phyloP scores from a whole-genome alignment of 2,888 invertebrate species.

The Zygaena filipendulae region DNA sequence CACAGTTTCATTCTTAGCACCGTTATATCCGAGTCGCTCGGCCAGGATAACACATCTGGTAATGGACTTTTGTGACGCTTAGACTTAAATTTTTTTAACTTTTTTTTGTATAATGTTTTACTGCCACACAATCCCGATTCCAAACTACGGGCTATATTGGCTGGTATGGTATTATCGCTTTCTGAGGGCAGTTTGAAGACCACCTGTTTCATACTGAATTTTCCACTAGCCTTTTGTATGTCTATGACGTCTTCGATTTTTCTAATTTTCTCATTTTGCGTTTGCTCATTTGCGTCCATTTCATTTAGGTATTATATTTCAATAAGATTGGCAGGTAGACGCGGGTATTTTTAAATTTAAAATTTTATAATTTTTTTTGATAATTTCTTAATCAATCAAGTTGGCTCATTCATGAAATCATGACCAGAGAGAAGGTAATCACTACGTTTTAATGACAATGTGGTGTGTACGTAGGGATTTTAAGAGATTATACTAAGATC shows the following conservation, averaged over 20 bases:
- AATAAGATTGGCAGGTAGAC: no score
- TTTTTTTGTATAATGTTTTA: slow-evolving; percentile 22
- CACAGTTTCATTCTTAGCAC: slow-evolving; percentile 60
- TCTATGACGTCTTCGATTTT: slow-evolving; percentile 59
- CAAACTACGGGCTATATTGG: slow-evolving; percentile 34
- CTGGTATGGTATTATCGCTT: slow-evolving; percentile 27
- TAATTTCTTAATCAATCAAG: slow-evolving; percentile 17
- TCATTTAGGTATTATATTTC: slow-evolving; percentile 11
- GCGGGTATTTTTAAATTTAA: slow-evolving; percentile 8
- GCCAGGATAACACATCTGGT: slow-evolving; percentile 52
- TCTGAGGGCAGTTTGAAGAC: slow-evolving; percentile 39
- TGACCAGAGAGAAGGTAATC: no score
- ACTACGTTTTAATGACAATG: slow-evolving; percentile 1
- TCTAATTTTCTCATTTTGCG: slow-evolving; percentile 31
- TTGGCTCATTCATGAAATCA: no score
- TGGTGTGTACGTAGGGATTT: no score
- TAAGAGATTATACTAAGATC: no score
- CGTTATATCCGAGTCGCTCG: slow-evolving; percentile 71
- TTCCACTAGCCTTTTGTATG: slow-evolving; percentile 51
- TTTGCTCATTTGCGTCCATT: slow-evolving; percentile 30
- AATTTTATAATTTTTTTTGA: slow-evolving; percentile 22
- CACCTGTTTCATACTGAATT: slow-evolving; percentile 36
- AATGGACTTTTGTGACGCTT: slow-evolving; percentile 31
- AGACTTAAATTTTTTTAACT: slow-evolving; percentile 26
- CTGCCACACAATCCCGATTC: slow-evolving; percentile 36